Percentiles rank a stretch among this genome's conserved stretches.
Evolutionary conservation across 1,140 invertebrate species (phyloP).

Genomic region (Lethocerus indicus): DNA sequence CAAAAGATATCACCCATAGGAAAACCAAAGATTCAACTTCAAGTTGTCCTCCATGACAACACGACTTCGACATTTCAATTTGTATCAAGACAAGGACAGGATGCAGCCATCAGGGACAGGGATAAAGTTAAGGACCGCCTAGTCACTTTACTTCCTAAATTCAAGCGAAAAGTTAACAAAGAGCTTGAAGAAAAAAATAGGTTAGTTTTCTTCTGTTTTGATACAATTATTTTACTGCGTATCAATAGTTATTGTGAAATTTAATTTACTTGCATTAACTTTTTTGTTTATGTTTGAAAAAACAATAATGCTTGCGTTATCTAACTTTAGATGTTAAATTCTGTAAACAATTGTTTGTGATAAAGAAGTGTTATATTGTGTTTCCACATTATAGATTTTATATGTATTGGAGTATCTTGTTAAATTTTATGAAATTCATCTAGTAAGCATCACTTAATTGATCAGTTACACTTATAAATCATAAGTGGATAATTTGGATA

Average conservation of each 20-base stretch:
- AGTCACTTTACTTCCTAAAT: conserved; percentile 84
- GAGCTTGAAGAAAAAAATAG: conserved; percentile 81
- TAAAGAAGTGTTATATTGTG: too few relatives aligned
- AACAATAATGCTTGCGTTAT: too few relatives aligned
- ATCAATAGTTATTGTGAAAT: background rate
- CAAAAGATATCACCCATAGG: conserved; percentile 98
- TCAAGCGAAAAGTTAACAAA: conserved; percentile 83
- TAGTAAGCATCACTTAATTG: too few relatives aligned
- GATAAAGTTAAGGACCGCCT: conserved; percentile 88
- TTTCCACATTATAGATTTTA: too few relatives aligned
- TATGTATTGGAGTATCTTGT: too few relatives aligned
- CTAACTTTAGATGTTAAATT: too few relatives aligned
- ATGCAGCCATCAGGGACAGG: conserved; percentile 72
- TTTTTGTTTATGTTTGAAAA: too few relatives aligned
- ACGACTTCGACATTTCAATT: conserved; percentile 96
- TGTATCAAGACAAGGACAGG: conserved; percentile 66
- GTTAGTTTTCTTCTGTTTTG: conserved; percentile 16
- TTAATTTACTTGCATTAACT: background rate
- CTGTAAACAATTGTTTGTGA: too few relatives aligned
- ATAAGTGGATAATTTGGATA: too few relatives aligned
- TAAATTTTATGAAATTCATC: too few relatives aligned
- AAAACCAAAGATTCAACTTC: conserved; percentile 97
- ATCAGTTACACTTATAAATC: too few relatives aligned
- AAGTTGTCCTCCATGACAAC: conserved; percentile 88
- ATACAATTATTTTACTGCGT: background rate